phyloP scores from a whole-genome alignment of 1,140 invertebrate species.

The Adoxophyes honmai region DNA sequence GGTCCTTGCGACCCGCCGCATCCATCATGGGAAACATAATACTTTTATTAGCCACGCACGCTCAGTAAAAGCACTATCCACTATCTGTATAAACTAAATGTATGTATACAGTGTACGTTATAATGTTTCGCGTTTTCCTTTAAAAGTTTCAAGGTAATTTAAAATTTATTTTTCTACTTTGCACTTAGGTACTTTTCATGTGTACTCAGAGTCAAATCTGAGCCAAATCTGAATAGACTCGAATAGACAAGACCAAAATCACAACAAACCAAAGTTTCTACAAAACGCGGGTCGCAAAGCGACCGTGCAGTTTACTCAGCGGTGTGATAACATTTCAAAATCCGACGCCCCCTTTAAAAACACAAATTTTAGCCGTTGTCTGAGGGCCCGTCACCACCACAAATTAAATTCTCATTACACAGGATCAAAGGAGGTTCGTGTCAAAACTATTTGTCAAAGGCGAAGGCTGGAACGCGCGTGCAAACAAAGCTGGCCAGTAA shows the following conservation, averaged over 20 bases:
- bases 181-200: too few species aligned
- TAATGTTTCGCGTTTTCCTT: too few species aligned
- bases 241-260: too few species aligned
- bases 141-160: too few species aligned
- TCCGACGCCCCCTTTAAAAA: background rate
- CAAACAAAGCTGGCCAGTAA: slow-evolving; percentile 19
- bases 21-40: slow-evolving; percentile 7
- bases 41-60: background rate
- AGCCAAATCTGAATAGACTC: too few species aligned
- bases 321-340: too few species aligned
- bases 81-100: background rate
- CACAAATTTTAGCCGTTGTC: slow-evolving; percentile 4
- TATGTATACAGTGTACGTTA: background rate
- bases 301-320: too few species aligned
- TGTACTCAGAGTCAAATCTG: too few species aligned
- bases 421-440: slow-evolving; percentile 36
- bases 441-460: slow-evolving; percentile 32
- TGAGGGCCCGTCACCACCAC: slow-evolving; percentile 14
- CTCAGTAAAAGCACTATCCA: slow-evolving; percentile 7
- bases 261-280: too few species aligned
- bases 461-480: background rate
- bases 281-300: too few species aligned
- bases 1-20: background rate
- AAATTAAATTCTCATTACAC: slow-evolving; percentile 31
- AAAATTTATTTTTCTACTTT: too few species aligned